Evolutionary conservation across 2,888 invertebrate genomes (phyloP).

Genomic region (Tipula lateralis): DNA sequence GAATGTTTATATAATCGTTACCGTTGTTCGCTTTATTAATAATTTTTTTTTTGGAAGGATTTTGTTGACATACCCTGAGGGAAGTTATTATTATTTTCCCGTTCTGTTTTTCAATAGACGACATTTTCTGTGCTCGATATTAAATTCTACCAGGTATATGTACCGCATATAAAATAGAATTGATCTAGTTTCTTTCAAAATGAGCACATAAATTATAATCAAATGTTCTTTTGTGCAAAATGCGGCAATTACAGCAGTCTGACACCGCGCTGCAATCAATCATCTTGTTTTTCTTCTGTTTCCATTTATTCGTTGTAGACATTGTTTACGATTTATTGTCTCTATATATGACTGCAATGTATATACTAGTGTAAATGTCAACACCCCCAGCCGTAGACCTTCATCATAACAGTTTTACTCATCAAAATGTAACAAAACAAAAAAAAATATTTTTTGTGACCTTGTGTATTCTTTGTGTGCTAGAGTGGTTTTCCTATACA

Average conservation of each 20-base stretch:
- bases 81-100: background rate
- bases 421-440: too few relatives aligned
- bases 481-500: too few relatives aligned
- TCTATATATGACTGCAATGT: too few relatives aligned
- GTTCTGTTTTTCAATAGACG: background rate
- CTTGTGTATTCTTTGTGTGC: too few relatives aligned
- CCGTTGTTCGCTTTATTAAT: background rate
- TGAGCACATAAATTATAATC: background rate
- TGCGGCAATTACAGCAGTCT: background rate
- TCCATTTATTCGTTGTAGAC: background rate
- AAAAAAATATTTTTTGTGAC: too few relatives aligned
- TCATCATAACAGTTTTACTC: too few relatives aligned
- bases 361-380: too few relatives aligned
- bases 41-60: background rate
- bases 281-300: background rate
- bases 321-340: too few relatives aligned
- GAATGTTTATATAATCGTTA: background rate
- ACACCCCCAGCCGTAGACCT: too few relatives aligned
- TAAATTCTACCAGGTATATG: background rate
- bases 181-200: background rate
- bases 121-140: background rate
- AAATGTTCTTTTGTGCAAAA: background rate
- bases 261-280: background rate
- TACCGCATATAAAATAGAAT: background rate
- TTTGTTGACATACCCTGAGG: background rate